Evolutionary conservation across 2,113 vertebrate species (phyloP).

Genomic region (Oreochromis aureus): DNA sequence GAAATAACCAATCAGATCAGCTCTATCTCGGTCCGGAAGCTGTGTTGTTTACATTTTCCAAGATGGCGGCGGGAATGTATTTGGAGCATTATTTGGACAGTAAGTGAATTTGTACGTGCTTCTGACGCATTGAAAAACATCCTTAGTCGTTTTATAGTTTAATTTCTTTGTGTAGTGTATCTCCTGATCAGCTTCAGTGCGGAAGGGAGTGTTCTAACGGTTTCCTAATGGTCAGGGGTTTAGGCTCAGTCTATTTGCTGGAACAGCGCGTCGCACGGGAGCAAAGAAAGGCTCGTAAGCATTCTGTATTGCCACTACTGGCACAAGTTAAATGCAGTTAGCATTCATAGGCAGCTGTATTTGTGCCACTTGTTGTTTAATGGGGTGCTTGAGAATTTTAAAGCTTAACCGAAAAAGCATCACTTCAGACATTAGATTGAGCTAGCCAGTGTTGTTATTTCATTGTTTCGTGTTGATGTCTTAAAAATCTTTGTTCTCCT

Average conservation of each 20-base stretch:
- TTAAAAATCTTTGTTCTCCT: background rate
- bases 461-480: background rate
- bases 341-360: background rate
- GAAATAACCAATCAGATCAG: slow-evolving; percentile 27
- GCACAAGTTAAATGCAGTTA: background rate
- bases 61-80: slow-evolving; percentile 80
- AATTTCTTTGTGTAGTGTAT: rapidly evolving
- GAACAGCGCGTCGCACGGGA: background rate
- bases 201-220: background rate
- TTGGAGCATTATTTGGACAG: slow-evolving; percentile 80
- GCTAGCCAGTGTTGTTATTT: background rate
- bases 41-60: slow-evolving; percentile 72
- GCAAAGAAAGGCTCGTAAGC: background rate
- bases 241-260: slow-evolving; percentile 59
- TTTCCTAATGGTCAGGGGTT: background rate
- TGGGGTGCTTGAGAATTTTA: background rate
- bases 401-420: background rate
- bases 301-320: rapidly evolving
- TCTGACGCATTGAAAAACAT: background rate
- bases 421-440: background rate
- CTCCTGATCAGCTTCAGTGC: rapidly evolving
- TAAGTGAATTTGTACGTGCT: slow-evolving; percentile 37
- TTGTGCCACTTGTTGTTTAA: background rate
- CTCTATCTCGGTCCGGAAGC: slow-evolving; percentile 50
- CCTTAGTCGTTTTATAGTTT: rapidly evolving